Evolutionary conservation across 1,140 invertebrate species (phyloP).

Genomic region (Cylas formicarius): DNA sequence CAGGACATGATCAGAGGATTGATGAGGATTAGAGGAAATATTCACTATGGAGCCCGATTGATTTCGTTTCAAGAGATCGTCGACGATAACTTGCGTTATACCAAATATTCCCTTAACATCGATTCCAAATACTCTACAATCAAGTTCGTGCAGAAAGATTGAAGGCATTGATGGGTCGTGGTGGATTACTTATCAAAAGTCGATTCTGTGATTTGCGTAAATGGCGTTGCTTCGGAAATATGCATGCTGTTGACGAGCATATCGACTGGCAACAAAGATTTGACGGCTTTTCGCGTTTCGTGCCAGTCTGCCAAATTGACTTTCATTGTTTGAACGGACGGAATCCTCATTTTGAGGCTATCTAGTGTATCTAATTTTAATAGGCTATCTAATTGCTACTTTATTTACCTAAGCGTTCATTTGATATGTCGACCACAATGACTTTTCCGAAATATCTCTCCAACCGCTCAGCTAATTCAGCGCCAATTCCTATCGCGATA

Average conservation of each 20-base stretch:
- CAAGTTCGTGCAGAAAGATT: too few relatives aligned
- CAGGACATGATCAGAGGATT: constrained; percentile 62
- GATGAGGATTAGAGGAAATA: constrained; percentile 80
- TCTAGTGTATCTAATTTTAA: too few relatives aligned
- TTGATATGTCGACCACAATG: constrained; percentile 48
- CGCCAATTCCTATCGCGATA: constrained; percentile 59
- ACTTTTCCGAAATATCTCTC: constrained; percentile 48
- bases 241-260: constrained; percentile 80
- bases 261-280: constrained; percentile 55
- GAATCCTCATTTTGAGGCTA: constrained; percentile 56
- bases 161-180: too few relatives aligned
- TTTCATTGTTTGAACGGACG: constrained; percentile 54
- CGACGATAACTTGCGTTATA: constrained; percentile 70
- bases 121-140: constrained; percentile 63
- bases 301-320: constrained; percentile 74
- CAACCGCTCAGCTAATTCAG: constrained; percentile 46
- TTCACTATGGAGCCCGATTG: constrained; percentile 77
- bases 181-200: constrained; percentile 62
- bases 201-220: constrained; percentile 57
- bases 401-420: constrained; percentile 40
- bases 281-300: constrained; percentile 52
- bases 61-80: constrained; percentile 63
- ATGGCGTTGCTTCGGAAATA: constrained; percentile 50
- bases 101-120: constrained; percentile 82
- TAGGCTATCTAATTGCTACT: constrained; percentile 8